These are phyloP conservation scores for Carollia perspicillata DNA, from an alignment of 2,113 vertebrate species.

Conservation along the genomic window DNA sequence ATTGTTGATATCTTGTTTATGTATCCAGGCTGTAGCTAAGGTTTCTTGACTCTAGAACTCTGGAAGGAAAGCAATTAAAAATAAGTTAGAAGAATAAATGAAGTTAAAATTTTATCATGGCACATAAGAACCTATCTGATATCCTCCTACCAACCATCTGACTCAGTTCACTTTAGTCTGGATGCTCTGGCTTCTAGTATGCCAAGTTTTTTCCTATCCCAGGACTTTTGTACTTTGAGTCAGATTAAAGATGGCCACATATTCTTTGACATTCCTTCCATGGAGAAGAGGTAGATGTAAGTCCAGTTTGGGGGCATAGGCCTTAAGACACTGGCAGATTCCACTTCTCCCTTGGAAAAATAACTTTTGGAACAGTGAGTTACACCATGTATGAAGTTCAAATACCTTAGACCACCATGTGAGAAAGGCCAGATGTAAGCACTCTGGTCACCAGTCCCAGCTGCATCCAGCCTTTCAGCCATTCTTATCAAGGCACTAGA, in stretches of 20 bases:
- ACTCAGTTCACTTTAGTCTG: not conserved
- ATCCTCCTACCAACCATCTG: not conserved
- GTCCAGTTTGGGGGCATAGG: not conserved
- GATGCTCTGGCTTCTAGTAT: not conserved
- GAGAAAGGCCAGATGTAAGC: not conserved
- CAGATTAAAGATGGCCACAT: not conserved
- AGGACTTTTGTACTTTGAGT: not conserved
- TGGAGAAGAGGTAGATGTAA: not conserved
- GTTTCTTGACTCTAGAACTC: not conserved
- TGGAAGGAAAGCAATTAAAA: not conserved
- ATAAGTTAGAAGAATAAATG: not conserved
- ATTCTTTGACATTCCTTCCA: not conserved
- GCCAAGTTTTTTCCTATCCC: not conserved
- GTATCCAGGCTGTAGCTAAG: not conserved
- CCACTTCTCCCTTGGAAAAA: not conserved
- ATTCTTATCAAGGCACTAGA: not conserved
- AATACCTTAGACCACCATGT: not conserved
- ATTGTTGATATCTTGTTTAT: slow-evolving; percentile 15
- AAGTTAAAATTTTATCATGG: not conserved
- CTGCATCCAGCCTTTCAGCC: not conserved
- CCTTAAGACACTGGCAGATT: not conserved
- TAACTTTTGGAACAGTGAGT: not conserved
- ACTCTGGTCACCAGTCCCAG: not conserved
- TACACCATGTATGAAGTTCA: not conserved
- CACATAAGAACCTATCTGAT: not conserved